Evolutionary conservation across 1,140 invertebrate species (phyloP), one percentile per base, ranked within the genome.

Genomic region (Orius insidiosus): DNA sequence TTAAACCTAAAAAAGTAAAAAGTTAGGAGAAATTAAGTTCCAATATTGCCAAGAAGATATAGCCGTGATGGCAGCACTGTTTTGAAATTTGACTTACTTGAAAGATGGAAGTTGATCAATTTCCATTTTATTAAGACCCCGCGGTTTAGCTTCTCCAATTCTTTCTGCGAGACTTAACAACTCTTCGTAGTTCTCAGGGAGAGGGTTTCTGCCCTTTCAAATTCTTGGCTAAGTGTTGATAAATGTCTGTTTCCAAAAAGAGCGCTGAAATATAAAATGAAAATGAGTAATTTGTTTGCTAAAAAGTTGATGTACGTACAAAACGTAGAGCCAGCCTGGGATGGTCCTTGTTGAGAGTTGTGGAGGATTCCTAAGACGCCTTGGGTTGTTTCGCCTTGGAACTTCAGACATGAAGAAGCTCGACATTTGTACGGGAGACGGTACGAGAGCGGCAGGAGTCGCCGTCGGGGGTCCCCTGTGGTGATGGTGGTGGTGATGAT

Each of bases 81-180:
- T n/a, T n/a, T n/a, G n/a, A n/a, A 36, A 15, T 5, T 36, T 36
- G 35, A 54, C 55, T 53, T 52, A 67, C 66, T 86, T 85, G 68
- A 92, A 93, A 52, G 78, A 85, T 35, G 87, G 84, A 57, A 95
- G 68, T 62, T 83, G 80, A 54, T 95, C 88, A 53, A 95, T 89
- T 65, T 93, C 87, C 33, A 75, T 69, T 42, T 85, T 76, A 47
- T 76, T 78, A 44, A 95, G 69, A 8, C 89, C 88, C 32, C 86
- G 70, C 1, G 88, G 86, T 61, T 94, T 95, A 2, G 86, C 88
- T 64, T 94, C 89, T 7, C 89, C 88, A 6, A 85, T 63, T 44
- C 81, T 68, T 61, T 92, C 86, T 11, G 87, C 88, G 42, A 94
- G 67, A 57, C 81, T 87, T 38, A 93, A 69, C 55, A 94, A 63